A percentile compares a stretch with the other conserved stretches of the same genome.
phyloP scores from a whole-genome alignment of 2,797 vertebrate genomes.

The Holocentrus rufus region DNA sequence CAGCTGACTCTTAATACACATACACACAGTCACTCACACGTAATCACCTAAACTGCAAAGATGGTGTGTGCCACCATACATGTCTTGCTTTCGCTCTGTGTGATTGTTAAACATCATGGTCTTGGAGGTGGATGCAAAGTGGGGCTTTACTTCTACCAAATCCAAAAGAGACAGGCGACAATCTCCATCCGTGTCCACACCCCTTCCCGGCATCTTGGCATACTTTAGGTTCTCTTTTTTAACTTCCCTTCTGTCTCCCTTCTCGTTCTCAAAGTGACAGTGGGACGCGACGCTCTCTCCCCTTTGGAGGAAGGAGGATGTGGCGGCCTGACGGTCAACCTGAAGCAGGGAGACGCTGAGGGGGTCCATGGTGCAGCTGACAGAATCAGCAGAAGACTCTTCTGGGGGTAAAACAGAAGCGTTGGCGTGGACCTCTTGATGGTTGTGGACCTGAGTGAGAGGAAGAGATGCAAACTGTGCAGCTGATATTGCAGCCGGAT shows the following conservation, averaged over 20 bases:
- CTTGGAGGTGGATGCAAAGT: constrained; percentile 1
- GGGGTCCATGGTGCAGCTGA: constrained; percentile 67
- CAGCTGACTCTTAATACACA: background rate
- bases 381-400: constrained; percentile 30
- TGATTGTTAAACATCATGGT: constrained; percentile 10
- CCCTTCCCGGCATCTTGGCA: background rate
- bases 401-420: constrained; percentile 24
- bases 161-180: constrained; percentile 32
- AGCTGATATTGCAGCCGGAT: background rate
- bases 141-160: constrained; percentile 20
- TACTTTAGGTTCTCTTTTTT: background rate
- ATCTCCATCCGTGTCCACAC: background rate
- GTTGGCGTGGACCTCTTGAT: constrained; percentile 22
- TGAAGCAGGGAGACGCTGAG: constrained; percentile 73
- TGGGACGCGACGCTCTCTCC: constrained; percentile 14
- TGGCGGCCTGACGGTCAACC: constrained; percentile 35
- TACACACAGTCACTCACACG: constrained; percentile 10
- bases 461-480: background rate
- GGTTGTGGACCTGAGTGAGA: background rate
- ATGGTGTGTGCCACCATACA: background rate
- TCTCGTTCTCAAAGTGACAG: background rate
- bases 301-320: constrained; percentile 46
- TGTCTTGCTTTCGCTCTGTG: constrained; percentile 11
- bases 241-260: background rate
- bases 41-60: constrained; percentile 41